Base-by-base conservation (phyloP, 2,888 invertebrate species). In the Gortyna flavago region DNA sequence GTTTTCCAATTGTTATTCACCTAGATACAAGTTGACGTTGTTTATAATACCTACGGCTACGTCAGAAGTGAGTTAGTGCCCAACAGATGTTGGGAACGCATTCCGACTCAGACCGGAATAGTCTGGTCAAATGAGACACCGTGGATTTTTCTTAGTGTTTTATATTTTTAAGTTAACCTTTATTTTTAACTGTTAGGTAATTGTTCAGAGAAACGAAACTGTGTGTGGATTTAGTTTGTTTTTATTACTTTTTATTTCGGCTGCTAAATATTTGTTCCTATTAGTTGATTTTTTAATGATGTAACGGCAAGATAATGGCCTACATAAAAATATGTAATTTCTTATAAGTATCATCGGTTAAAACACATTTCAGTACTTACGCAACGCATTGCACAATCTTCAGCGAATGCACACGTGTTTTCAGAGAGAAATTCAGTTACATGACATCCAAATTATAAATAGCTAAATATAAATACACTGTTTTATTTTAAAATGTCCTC, bases 51-150 rank as follows among this genome's bases (percentile, higher is more conserved):
- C n/a, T n/a, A n/a, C 79, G 21, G 67, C 59, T 21, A 73, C 84
- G 79, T 84, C 84, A 75, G n/a, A 29, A 70, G 90, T 95, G 95
- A 95, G 91, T 94, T 95, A 95, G 90, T 92, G 92, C 89, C 88
- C 90, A 93, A 94, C 95, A 95, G 95, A 94, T 96, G 95, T 89
- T 89, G 77, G 74, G 89, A 86, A 89, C 93, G 90, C 94, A 95
- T 95, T 94, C 94, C 94, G 86, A 86, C 87, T 87, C 86, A 85
- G 86, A 84, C 92, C 86, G 90, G 91, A 94, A 95, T 94, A 95
- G 93, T 89, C 85, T 85, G 85, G 86, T 89, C 86, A 89, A 91
- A 91, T 89, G 89, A 92, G 90, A 90, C 85, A 82, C 82, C 75
- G 84, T 80, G 83, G 66, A 79, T 85, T 87, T 91, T 89, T 87